Percentiles rank a stretch among this genome's conserved stretches.
Conservation (phyloP, 2,113 vertebrate species). For the Centropristis striata region DNA sequence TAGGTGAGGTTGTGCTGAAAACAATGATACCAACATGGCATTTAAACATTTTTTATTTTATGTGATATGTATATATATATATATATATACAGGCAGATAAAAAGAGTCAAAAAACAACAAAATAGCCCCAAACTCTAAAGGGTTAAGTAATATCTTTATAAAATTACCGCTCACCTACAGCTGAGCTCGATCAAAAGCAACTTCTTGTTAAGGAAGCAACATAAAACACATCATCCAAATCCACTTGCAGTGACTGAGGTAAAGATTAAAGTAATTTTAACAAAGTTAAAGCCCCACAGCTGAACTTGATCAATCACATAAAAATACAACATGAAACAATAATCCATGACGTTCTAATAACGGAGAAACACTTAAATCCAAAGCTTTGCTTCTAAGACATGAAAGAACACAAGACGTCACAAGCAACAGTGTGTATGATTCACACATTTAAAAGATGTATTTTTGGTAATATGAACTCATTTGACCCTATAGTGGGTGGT, state of each 20-base stretch:
- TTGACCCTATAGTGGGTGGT: slow-evolving; percentile 32
- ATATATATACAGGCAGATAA: no score
- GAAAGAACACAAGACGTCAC: neutral
- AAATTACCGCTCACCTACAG: neutral
- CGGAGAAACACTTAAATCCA: slow-evolving; percentile 20
- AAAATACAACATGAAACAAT: slow-evolving; percentile 54
- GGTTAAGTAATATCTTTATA: slow-evolving; percentile 33
- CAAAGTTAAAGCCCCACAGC: slow-evolving; percentile 40
- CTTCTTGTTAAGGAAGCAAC: slow-evolving; percentile 1
- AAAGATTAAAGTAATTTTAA: slow-evolving; percentile 47
- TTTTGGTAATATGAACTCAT: slow-evolving; percentile 49
- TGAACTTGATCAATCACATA: slow-evolving; percentile 49
- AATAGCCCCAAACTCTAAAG: no score
- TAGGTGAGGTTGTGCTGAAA: no score
- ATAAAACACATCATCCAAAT: slow-evolving; percentile 18
- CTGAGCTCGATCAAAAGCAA: slow-evolving; percentile 37
- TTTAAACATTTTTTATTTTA: no score
- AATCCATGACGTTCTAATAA: slow-evolving; percentile 37
- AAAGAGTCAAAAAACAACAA: no score
- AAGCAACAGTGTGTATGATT: slow-evolving; percentile 41
- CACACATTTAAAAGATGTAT: slow-evolving; percentile 23
- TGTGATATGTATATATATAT: no score
- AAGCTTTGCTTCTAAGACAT: slow-evolving; percentile 9
- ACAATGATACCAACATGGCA: no score
- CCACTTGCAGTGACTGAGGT: slow-evolving; percentile 20